Evolutionary conservation across 2,113 vertebrate genomes (phyloP).

Genomic region (Oncorhynchus tshawytscha): DNA sequence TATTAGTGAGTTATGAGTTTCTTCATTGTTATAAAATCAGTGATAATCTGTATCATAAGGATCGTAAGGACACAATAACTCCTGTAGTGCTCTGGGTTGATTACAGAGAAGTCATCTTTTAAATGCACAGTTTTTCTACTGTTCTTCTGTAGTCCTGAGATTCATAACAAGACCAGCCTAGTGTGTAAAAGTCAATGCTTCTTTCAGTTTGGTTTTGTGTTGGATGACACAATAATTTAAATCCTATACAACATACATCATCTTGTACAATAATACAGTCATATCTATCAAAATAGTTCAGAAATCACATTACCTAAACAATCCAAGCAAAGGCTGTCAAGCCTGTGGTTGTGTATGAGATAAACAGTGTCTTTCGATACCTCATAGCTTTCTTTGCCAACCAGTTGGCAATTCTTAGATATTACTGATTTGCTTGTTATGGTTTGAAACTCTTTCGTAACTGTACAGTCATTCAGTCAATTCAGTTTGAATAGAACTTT

Average conservation of each 20-base stretch:
- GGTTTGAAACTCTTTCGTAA: conserved; percentile 59
- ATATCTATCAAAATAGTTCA: neutral
- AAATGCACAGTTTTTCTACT: neutral
- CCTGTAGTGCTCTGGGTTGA: neutral
- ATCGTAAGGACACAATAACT: neutral
- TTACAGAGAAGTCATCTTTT: neutral
- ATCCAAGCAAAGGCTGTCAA: neutral
- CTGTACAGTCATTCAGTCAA: conserved; percentile 59
- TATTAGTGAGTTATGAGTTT: neutral
- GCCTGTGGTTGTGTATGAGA: neutral
- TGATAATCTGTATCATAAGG: neutral
- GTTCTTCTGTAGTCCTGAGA: neutral
- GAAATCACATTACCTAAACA: neutral
- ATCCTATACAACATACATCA: neutral
- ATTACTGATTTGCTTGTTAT: conserved; percentile 45
- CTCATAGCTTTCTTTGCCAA: conserved; percentile 16
- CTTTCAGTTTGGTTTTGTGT: conserved; percentile 37
- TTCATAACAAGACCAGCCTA: neutral
- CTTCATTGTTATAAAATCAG: neutral
- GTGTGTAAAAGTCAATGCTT: conserved; percentile 44
- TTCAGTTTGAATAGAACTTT: conserved; percentile 75
- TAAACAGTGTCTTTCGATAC: neutral
- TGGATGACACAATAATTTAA: neutral
- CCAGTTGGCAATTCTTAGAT: neutral
- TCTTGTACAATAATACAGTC: neutral